These are phyloP conservation scores for Oenanthe melanoleuca DNA, from an alignment of 2,113 vertebrate genomes.

Conservation along the genomic window DNA sequence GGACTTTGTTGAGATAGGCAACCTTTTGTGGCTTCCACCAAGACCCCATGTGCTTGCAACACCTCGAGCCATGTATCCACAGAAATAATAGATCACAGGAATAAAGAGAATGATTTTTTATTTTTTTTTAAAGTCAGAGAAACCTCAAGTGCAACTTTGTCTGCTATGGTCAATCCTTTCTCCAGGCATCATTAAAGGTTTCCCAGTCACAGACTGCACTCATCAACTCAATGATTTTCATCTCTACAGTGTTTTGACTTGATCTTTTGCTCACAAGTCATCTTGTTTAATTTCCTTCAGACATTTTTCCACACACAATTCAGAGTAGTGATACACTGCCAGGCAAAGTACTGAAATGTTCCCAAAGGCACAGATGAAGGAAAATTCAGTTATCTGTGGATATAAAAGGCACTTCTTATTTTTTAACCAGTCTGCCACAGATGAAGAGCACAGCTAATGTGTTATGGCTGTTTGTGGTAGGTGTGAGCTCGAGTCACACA, in stretches of 20 bases:
- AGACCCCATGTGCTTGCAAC: neutral
- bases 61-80: accelerated
- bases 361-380: conserved; percentile 38
- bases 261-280: conserved; percentile 46
- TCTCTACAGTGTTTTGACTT: conserved; percentile 28
- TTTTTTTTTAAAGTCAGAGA: neutral
- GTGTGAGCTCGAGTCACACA: neutral
- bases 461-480: accelerated
- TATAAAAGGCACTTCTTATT: conserved; percentile 9
- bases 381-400: conserved; percentile 34
- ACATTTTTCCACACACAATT: conserved; percentile 1
- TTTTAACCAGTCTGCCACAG: neutral
- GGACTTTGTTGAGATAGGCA: neutral
- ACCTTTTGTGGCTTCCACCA: neutral
- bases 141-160: neutral
- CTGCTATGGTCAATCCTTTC: neutral
- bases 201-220: neutral
- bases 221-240: neutral
- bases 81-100: neutral
- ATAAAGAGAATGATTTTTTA: neutral
- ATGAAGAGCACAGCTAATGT: accelerated
- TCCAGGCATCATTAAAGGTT: neutral
- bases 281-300: conserved; percentile 36
- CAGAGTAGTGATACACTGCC: neutral
- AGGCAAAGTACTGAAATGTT: conserved; percentile 44